Percentiles rank a stretch among this genome's conserved stretches.
phyloP scores from a whole-genome alignment of 1,140 invertebrate genomes.

The Agrypnia vestita region DNA sequence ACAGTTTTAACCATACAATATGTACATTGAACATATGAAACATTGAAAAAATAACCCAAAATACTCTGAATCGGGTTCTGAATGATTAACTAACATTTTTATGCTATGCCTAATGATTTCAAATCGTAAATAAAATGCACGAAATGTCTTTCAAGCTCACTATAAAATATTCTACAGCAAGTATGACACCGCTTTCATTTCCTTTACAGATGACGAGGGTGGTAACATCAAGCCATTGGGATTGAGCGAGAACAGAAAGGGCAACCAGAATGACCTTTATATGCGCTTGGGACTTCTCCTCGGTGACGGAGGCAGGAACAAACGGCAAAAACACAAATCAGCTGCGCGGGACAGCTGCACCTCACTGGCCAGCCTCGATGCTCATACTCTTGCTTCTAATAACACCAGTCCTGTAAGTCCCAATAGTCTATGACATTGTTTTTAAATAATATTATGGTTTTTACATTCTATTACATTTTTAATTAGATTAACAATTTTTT shows the following conservation, averaged over 20 bases:
- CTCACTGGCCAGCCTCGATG: constrained; percentile 85
- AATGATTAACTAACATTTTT: too few species aligned
- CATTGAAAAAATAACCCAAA: too few species aligned
- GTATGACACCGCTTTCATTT: constrained; percentile 16
- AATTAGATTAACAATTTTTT: not conserved
- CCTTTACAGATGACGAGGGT: constrained; percentile 79
- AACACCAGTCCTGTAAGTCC: constrained; percentile 88
- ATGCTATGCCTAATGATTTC: too few species aligned
- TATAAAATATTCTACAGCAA: not conserved
- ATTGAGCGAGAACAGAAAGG: constrained; percentile 72
- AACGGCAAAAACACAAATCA: constrained; percentile 64
- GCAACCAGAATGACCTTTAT: constrained; percentile 86
- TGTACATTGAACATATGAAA: not conserved
- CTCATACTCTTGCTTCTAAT: constrained; percentile 80
- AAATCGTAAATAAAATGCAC: too few species aligned
- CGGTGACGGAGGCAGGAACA: constrained; percentile 77
- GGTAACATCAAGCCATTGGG: constrained; percentile 77
- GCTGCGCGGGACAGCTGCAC: constrained; percentile 69
- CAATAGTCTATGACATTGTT: not conserved
- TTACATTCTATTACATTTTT: too few species aligned
- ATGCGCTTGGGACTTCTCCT: constrained; percentile 88
- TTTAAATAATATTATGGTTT: not conserved
- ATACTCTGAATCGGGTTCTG: too few species aligned
- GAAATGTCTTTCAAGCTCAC: too few species aligned
- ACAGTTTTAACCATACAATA: not conserved